Evolutionary conservation across 2,888 invertebrate species (phyloP).

Genomic region (Mimas tiliae): DNA sequence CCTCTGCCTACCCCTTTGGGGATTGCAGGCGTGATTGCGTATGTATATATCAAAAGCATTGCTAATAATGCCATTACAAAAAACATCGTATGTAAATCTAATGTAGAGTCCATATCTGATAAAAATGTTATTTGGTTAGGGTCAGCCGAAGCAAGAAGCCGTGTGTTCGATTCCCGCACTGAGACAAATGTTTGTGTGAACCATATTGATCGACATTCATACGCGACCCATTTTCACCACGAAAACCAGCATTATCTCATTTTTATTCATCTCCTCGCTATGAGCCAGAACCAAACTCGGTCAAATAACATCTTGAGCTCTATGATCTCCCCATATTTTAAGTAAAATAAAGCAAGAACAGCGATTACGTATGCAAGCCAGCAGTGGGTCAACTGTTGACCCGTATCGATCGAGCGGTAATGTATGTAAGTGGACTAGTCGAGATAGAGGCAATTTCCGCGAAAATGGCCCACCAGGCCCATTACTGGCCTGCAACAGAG

Average conservation of each 20-base stretch:
- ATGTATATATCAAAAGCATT: too few species aligned
- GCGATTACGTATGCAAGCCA: slow-evolving; percentile 29
- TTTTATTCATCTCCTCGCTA: slow-evolving; percentile 14
- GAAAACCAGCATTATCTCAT: background rate
- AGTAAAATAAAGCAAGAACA: slow-evolving; percentile 28
- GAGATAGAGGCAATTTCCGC: slow-evolving; percentile 29
- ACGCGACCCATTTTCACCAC: background rate
- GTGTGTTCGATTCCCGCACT: too few species aligned
- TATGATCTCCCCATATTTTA: slow-evolving; percentile 23
- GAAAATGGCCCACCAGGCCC: slow-evolving; percentile 26
- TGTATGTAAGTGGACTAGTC: slow-evolving; percentile 31
- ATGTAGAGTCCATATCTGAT: too few species aligned
- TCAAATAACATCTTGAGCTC: slow-evolving; percentile 7
- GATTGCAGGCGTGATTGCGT: too few species aligned
- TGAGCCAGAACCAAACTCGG: slow-evolving; percentile 16
- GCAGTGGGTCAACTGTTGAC: slow-evolving; percentile 28
- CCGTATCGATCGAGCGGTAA: slow-evolving; percentile 30
- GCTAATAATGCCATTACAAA: too few species aligned
- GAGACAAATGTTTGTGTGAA: too few species aligned
- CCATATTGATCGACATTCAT: background rate
- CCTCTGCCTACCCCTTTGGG: too few species aligned
- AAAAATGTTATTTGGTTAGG: too few species aligned
- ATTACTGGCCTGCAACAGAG: slow-evolving; percentile 24
- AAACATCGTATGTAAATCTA: too few species aligned
- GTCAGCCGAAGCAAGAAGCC: too few species aligned